Conservation (phyloP, 2,113 vertebrate species). For the Odocoileus virginianus region DNA sequence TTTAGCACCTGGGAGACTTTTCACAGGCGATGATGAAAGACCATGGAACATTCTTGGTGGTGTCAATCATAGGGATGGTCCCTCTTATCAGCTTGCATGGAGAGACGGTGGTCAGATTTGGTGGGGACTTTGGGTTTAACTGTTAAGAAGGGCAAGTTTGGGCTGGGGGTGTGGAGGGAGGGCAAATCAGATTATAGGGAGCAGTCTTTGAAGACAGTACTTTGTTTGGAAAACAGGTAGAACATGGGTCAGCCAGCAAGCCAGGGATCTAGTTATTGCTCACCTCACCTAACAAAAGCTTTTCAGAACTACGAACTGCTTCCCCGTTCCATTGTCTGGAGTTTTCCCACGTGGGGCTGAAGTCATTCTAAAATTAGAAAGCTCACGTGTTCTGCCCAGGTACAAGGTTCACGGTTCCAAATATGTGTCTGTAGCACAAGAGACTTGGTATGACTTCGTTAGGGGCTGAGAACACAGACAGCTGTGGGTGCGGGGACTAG, state of each 20-base stretch:
- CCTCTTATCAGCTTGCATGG: not conserved
- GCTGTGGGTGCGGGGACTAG: not conserved
- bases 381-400: slow-evolving; percentile 46
- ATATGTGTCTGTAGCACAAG: slow-evolving; percentile 11
- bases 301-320: slow-evolving; percentile 56
- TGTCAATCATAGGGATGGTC: not conserved
- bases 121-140: not conserved
- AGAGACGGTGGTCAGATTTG: not conserved
- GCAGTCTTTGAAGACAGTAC: slow-evolving; percentile 10
- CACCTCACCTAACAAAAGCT: slow-evolving; percentile 59
- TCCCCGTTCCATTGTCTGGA: slow-evolving; percentile 65
- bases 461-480: not conserved
- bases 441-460: not conserved
- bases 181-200: not conserved
- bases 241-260: slow-evolving; percentile 28
- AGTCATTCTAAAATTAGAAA: slow-evolving; percentile 73
- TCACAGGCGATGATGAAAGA: not conserved
- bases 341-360: slow-evolving; percentile 51
- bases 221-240: slow-evolving; percentile 61
- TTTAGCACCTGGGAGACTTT: not conserved
- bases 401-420: slow-evolving; percentile 41
- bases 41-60: not conserved
- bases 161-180: not conserved
- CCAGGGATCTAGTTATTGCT: not conserved
- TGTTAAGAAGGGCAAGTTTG: not conserved